Evolutionary conservation across 2,888 invertebrate species (phyloP), one percentile per base, ranked within the genome.

Genomic region (Agrochola macilenta): DNA sequence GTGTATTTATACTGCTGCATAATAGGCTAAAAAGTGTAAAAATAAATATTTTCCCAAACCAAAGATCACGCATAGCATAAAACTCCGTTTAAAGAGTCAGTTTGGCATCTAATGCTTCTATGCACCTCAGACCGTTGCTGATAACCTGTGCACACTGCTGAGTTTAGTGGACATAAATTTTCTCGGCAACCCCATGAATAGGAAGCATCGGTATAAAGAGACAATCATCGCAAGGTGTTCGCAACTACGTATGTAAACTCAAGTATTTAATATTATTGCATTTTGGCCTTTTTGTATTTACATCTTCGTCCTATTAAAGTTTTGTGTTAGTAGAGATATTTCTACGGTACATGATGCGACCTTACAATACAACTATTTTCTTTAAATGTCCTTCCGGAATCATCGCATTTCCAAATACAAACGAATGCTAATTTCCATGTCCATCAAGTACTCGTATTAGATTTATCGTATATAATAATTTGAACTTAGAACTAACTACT

Each of bases 121-220:
- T 65, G 12, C 43, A 23, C 70, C 71, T 66, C 84, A 96, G 97
- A 95, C 96, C 75, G 92, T 97, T 46, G 97, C 97, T 30, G 95
- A 97, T 71, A 95, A 97, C 58, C 87, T 98, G 11, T 96, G 96
- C 81, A 95, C 96, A 35, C 95, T 98, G 89, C 87, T 93, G n/a
- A 94, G 94, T 81, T 93, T 98, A 54, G 95, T 95, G 63, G 97
- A 97, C 76, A 93, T 97, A 0, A 97, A 96, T 83, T 97, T 98
- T 75, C 93, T 92, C 63, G 97, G 97, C 1, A 98, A 98, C 92
- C 97, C 98, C 0, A 97, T 98, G 87, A 96, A 97, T 1, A 97
- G 96, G 87, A 95, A 96, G 83, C 97, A 97, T 89, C 97, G 97
- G 76, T 98, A 98, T 89, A 97, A 97, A 87, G 98, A 98, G 92